Conservation (phyloP, 2,113 vertebrate species). For the Albula goreensis region DNA sequence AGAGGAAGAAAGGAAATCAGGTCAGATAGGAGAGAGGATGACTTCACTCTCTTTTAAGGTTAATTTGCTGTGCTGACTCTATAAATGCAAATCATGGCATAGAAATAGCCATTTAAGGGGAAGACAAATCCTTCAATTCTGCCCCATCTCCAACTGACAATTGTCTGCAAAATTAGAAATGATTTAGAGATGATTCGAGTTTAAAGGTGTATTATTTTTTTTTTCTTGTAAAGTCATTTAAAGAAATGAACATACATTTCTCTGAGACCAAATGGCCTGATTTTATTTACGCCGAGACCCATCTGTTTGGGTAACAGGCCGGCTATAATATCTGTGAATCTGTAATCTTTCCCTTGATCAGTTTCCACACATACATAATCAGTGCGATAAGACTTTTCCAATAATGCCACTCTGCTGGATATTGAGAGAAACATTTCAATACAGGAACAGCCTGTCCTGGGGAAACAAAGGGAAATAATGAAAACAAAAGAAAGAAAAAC, state of each 20-base stretch:
- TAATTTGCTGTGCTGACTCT: neutral
- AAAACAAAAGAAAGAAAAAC: neutral
- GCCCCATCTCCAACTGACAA: neutral
- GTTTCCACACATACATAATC: neutral
- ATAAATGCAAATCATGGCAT: neutral
- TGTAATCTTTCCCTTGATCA: neutral
- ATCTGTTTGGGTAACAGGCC: neutral
- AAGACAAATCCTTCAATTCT: neutral
- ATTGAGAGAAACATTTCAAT: neutral
- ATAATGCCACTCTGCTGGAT: neutral
- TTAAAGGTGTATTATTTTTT: neutral
- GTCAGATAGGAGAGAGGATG: neutral
- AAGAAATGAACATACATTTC: neutral
- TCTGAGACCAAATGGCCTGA: neutral
- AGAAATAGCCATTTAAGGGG: neutral
- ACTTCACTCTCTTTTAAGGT: neutral
- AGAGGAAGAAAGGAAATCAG: neutral
- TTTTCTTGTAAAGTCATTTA: neutral
- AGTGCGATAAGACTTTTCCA: neutral
- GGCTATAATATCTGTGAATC: neutral
- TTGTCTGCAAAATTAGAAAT: neutral
- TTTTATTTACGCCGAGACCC: neutral
- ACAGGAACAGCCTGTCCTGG: neutral
- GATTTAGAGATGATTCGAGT: neutral
- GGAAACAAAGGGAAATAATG: neutral